Conservation (phyloP, 2,888 invertebrate species). For the Scotopteryx bipunctaria region DNA sequence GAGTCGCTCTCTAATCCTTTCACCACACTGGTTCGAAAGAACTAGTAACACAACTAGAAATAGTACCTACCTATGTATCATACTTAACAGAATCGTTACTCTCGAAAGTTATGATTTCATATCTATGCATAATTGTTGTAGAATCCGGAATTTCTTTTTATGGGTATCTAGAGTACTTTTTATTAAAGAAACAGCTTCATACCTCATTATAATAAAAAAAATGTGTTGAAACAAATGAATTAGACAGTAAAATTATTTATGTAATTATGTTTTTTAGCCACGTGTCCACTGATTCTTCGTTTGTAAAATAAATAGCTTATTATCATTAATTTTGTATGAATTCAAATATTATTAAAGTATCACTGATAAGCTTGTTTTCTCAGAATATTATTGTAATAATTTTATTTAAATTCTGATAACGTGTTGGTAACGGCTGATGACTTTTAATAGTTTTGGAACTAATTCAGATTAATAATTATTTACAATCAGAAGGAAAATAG, state of each 20-base stretch:
- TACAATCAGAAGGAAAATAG: conserved; percentile 6
- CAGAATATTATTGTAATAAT: background rate
- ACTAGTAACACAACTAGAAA: too few relatives aligned
- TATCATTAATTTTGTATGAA: conserved; percentile 1
- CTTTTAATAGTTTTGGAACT: conserved; percentile 5
- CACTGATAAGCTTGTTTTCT: conserved; percentile 11
- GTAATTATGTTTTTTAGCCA: too few relatives aligned
- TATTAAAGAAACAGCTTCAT: background rate
- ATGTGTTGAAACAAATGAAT: background rate
- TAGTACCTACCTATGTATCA: too few relatives aligned
- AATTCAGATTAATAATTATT: background rate
- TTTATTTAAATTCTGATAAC: conserved; percentile 4
- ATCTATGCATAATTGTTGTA: too few relatives aligned
- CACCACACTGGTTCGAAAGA: too few relatives aligned
- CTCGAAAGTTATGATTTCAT: too few relatives aligned
- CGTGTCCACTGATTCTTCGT: conserved; percentile 1
- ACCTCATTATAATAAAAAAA: too few relatives aligned
- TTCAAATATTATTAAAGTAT: conserved; percentile 7
- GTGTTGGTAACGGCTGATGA: background rate
- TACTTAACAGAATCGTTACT: too few relatives aligned
- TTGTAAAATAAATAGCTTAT: conserved; percentile 13
- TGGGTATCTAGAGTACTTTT: background rate
- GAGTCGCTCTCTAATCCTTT: too few relatives aligned
- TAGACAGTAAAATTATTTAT: too few relatives aligned
- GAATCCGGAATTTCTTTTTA: too few relatives aligned